Percentiles rank a stretch among this genome's conserved stretches.
Conservation (phyloP, 2,797 vertebrate genomes). For the Silurus aristotelis region DNA sequence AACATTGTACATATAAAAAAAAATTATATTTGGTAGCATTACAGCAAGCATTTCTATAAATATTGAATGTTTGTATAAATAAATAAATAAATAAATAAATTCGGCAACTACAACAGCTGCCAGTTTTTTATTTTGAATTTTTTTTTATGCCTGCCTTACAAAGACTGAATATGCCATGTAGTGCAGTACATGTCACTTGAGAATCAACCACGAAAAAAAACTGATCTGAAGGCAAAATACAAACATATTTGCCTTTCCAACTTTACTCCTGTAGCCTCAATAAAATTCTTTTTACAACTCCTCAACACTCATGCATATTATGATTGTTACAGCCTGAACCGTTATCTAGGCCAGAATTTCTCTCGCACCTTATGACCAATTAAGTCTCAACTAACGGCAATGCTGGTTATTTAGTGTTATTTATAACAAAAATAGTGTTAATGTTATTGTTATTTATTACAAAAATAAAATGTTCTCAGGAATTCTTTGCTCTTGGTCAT, state of each 20-base stretch:
- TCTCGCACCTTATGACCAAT: not conserved
- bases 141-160: not conserved
- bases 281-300: not conserved
- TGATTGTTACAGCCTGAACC: not conserved
- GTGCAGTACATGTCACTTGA: not conserved
- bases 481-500: not conserved
- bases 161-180: not conserved
- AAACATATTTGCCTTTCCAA: not conserved
- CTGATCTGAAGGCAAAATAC: not conserved
- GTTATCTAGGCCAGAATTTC: not conserved
- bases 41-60: not conserved
- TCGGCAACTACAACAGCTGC: not conserved
- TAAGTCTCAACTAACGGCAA: not conserved
- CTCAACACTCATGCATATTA: not conserved
- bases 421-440: not conserved
- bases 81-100: not conserved
- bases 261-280: not conserved
- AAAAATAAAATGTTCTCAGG: not conserved
- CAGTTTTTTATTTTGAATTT: conserved; percentile 10
- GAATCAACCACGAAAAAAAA: not conserved
- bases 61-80: not conserved
- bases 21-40: not conserved
- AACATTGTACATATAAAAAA: not conserved
- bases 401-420: not conserved
- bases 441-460: not conserved